Evolutionary conservation across 2,888 invertebrate genomes (phyloP), one percentile per base, ranked within the genome.

Genomic region (Nipponacmea schrenckii): DNA sequence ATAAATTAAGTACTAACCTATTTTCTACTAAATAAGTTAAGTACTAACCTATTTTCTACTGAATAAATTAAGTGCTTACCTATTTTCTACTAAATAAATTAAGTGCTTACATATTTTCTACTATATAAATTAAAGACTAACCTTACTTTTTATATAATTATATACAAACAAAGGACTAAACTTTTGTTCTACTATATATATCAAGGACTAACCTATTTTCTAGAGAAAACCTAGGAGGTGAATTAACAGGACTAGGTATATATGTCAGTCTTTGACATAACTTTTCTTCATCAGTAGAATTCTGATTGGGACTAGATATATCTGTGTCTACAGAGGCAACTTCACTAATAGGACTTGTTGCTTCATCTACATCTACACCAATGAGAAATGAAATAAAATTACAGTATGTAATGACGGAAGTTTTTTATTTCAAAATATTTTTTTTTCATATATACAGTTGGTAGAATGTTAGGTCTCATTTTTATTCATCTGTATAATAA

Each of bases 241-340:
- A 79, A 27, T 74, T 72, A 68, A 82, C 83, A 27, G 74, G 66
- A 17, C 24, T 71, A 65, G 67, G 64, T 14, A 73, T 74, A 63
- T 76, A 79, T 45, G 74, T 72, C 26, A 77, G 56, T 14, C 78
- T 75, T 45, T 76, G 79, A 66, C 80, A 66, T 27, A 87, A 81
- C 85, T 97, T 97, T 86, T 97, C 96, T 87, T 97, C 97, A 85
- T 97, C 97, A 0, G 97, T 97, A 26, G 96, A 94, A 89, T 96
- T 96, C 68, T 86, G 85, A 31, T 80, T 84, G 5, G 85, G 82
- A 73, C 81, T 83, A 17, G 82, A 77, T 64, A 80, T 73, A 62
- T 83, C 83, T 20, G 80, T 76, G 24, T 82, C 83, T 14, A 76
- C 83, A 24, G 79, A 79, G 46, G 79, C 76, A 10, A 77, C 80